Conservation (phyloP, 2,888 invertebrate species). For the Mesochorus sp. region DNA sequence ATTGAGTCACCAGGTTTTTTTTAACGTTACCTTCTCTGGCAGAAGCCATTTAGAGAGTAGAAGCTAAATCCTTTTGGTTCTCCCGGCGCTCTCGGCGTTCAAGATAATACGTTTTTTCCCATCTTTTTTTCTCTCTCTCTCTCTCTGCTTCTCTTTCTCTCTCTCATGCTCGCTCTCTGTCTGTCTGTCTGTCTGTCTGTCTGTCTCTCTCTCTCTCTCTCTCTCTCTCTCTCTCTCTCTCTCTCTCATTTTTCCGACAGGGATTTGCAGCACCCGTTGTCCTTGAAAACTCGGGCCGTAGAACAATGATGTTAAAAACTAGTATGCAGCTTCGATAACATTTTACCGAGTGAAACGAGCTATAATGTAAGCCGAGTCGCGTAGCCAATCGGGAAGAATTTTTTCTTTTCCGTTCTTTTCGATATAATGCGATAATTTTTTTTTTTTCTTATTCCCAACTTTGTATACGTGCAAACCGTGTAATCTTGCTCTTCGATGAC, state of each 20-base stretch:
- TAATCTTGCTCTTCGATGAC: too few species aligned
- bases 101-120: conserved; percentile 47
- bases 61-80: conserved; percentile 53
- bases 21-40: conserved; percentile 55
- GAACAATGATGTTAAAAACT: conserved; percentile 66
- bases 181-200: not conserved
- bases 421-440: too few species aligned
- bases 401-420: conserved; percentile 40
- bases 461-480: conserved; percentile 1
- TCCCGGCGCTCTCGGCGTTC: conserved; percentile 43
- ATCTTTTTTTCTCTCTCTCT: conserved; percentile 3
- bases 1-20: conserved; percentile 56
- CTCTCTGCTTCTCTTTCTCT: conserved; percentile 13
- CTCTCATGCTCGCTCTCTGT: conserved; percentile 5
- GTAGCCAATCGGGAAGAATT: conserved; percentile 22
- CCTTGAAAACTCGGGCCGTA: conserved; percentile 64
- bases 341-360: conserved; percentile 26
- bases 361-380: conserved; percentile 17
- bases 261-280: conserved; percentile 64
- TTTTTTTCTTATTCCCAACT: not conserved
- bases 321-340: conserved; percentile 62
- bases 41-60: conserved; percentile 57
- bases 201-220: conserved; percentile 9
- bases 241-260: conserved; percentile 49
- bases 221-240: conserved; percentile 7